Base-by-base conservation (phyloP, 2,797 vertebrate species). In the Acomys russatus region DNA sequence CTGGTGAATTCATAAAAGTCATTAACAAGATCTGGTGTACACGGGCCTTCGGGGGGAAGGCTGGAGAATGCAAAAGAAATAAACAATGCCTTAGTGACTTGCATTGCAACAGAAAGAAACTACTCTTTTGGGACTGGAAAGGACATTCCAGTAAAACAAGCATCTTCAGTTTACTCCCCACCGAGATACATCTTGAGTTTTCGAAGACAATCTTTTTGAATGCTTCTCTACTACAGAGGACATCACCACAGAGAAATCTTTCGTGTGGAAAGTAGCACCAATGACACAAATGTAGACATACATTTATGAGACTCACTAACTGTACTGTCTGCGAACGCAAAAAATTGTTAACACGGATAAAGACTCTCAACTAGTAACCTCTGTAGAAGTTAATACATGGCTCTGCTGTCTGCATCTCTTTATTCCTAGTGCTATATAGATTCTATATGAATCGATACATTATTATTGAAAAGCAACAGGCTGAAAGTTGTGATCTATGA, bases 81-180 rank as follows among this genome's bases (percentile, higher is more conserved):
- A 73, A 76, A 96, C 44, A 92, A 83, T 83, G 88, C 68, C 25
- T n/a, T 77, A 83, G 91, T 23, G 76, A 86, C 89, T 38, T 73
- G 18, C 9, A 77, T 30, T 51, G 12, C 66, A 23, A 90, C 0
- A 64, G 78, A 76, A 94, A 88, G 25, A 89, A 51, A 61, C 3
- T 33, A 49, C 3, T 92, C 22, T 56, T 25, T 74, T 70, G 71
- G 44, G 54, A 38, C 22, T 86, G 74, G 64, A 91, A 90, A 91
- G 51, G 44, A 1, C 28, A 95, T 91, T 87, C 23, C 3, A 94
- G n/a, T 86, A 6, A n/a, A 88, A 59, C 51, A 78, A 78, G 35
- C 17, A 80, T 15, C 44, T 54, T 68, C 56, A 38, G 30, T 91
- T 84, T 95, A 74, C 10, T 87, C 22, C 38, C 66, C 56, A 92